Evolutionary conservation across 1,140 invertebrate genomes (phyloP), one percentile per base, ranked within the genome.

Genomic region (Meloidogyne floridensis): DNA sequence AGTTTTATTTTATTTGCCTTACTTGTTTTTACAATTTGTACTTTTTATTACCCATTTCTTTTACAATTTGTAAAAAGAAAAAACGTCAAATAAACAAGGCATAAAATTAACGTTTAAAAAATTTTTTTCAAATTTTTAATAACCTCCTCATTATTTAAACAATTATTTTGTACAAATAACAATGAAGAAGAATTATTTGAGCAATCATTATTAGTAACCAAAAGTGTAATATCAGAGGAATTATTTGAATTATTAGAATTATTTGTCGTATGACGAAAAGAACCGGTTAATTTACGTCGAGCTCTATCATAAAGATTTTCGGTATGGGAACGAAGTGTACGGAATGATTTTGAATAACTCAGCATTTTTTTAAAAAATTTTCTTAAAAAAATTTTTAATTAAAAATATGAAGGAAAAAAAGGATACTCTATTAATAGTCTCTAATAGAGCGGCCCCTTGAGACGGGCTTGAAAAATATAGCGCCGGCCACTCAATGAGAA

Each of bases 291-390:
- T 76, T 84, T 84, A 15, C 74, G 75, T 47, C 78, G 54, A 7
- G 83, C 83, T 51, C 82, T 59, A 72, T 84, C 83, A 65, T 84
- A 84, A 54, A 84, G 56, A 65, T 84, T 84, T 77, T 84, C 83
- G 10, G 83, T 84, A 47, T 80, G 75, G 32, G 77, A 72, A 9
- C 83, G 82, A 79, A 84, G 79, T 3, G 59, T 59, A 32, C 82
- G 82, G 51, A 84, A 84, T 7, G 83, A 84, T 72, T 84, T 84
- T 51, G 83, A 84, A 81, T 84, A 81, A 3, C 77, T 47, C 10
- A 84, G 15, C 83, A 83, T 83, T 72, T 15, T 18, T 32, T 59
- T 11, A 9, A 15, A 20, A n/a, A 53, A n/a, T 72, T 65, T 47
- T 70, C 9, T 15, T 71, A 42, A n/a, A 51, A 75, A n/a, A 43